Base-by-base conservation (phyloP, 1,140 invertebrate species). In the Anoplolepis gracilipes region DNA sequence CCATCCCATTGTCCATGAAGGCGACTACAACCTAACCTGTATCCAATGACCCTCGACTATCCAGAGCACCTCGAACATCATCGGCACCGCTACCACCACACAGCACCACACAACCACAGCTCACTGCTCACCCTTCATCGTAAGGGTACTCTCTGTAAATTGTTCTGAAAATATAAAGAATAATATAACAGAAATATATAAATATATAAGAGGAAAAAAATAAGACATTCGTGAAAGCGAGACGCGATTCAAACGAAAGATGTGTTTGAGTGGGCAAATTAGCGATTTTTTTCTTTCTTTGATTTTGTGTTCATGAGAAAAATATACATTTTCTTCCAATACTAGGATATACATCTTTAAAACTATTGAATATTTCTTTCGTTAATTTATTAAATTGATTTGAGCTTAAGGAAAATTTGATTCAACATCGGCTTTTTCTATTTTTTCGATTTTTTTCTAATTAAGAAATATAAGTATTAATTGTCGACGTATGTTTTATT, bases 21-120 rank as follows among this genome's bases (percentile, higher is more conserved):
- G 94, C 91, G 93, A 94, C 91, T 93, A 94, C 93, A 93, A 90
- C 91, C 91, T 92, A 92, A 75, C 89, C 90, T 88, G 90, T 93
- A 92, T 81, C 93, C 90, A 93, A 93, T 69, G 42, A 88, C 93
- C 92, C 93, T 92, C 88, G 91, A 94, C 85, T 87, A 94, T 92
- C 92, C 92, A 91, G 93, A 94, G 92, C 93, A 94, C 93, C 91
- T 92, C 88, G n/a, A 93, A 93, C 93, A 94, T 88, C 93, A 94
- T 86, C 93, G 92, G 90, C 94, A 94, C 92, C 90, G 93, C 89
- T 89, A 93, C 87, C 91, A 93, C 87, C 89, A 92, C 87, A 94
- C 92, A 93, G 93, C 93, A 94, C 92, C 89, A 95, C 93, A 94
- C 93, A 94, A 95, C 93, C 93, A 94, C 92, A 94, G 92, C 93